Evolutionary conservation across 2,797 vertebrate genomes (phyloP).

Genomic region (Echeneis naucrates): DNA sequence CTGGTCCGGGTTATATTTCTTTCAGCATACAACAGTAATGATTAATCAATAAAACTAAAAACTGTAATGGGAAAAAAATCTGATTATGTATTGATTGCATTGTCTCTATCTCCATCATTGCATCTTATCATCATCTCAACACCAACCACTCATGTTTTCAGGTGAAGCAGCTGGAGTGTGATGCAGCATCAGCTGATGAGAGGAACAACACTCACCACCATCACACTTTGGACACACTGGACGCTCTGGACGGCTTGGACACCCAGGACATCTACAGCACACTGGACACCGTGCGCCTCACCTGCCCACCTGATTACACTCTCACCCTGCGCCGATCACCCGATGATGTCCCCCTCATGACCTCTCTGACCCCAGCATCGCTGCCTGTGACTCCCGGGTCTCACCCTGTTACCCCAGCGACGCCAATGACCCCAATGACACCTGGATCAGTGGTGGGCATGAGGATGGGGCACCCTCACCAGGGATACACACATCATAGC

Average conservation of each 20-base stretch:
- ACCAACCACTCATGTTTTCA: conserved; percentile 24
- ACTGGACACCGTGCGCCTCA: conserved; percentile 88
- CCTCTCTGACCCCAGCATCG: conserved; percentile 88
- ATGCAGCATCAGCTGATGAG: conserved; percentile 84
- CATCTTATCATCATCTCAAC: not conserved
- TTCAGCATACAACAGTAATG: not conserved
- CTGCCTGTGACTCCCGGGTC: conserved; percentile 81
- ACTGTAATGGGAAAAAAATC: not conserved
- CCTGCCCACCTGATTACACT: conserved; percentile 95
- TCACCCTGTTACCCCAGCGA: conserved; percentile 79
- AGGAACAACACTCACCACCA: conserved; percentile 80
- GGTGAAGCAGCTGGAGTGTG: conserved; percentile 95
- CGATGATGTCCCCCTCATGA: conserved; percentile 94
- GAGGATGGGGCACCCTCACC: conserved; percentile 90
- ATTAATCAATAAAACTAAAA: not conserved
- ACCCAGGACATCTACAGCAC: conserved; percentile 85
- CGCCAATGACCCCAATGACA: conserved; percentile 93
- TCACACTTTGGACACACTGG: conserved; percentile 81
- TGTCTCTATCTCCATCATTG: not conserved
- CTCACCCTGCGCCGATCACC: conserved; percentile 94
- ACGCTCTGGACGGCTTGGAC: conserved; percentile 81
- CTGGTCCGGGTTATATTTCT: too few species aligned
- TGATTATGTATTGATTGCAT: conserved; percentile 1
- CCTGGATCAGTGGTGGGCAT: conserved; percentile 93
- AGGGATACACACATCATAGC: conserved; percentile 93